Evolutionary conservation across 2,797 vertebrate genomes (phyloP).

Genomic region (Phataginus tricuspis): DNA sequence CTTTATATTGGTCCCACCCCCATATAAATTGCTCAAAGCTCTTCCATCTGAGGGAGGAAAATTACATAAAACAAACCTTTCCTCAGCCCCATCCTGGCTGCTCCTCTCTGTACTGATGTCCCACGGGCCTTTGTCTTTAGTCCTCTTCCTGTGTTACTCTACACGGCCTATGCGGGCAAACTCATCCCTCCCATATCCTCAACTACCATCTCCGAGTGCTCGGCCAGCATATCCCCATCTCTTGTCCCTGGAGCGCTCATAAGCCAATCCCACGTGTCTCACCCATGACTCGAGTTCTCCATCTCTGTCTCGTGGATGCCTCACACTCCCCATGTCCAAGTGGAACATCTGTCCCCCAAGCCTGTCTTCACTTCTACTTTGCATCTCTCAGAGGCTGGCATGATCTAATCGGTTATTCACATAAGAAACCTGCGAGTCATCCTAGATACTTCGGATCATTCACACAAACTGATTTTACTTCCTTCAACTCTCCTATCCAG

Average conservation of each 20-base stretch:
- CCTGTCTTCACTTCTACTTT: background rate
- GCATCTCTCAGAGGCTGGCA: background rate
- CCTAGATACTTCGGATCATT: background rate
- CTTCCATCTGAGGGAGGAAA: background rate
- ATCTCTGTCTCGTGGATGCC: background rate
- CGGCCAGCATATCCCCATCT: background rate
- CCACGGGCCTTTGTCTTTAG: background rate
- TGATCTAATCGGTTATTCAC: background rate
- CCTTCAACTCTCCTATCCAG: background rate
- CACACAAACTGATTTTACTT: background rate
- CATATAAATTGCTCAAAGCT: background rate
- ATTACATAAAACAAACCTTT: background rate
- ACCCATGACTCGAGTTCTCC: background rate
- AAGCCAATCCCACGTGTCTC: background rate
- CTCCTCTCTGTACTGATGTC: background rate
- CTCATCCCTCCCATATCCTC: background rate
- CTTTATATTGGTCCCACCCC: background rate
- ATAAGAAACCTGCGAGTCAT: conserved; percentile 7
- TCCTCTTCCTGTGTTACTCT: background rate
- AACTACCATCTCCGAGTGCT: background rate
- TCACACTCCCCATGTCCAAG: background rate
- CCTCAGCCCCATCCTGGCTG: background rate
- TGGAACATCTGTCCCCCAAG: background rate
- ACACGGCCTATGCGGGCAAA: conserved; percentile 4
- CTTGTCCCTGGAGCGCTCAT: background rate